phyloP scores from a whole-genome alignment of 2,113 vertebrate genomes.

The Aphyosemion australe region DNA sequence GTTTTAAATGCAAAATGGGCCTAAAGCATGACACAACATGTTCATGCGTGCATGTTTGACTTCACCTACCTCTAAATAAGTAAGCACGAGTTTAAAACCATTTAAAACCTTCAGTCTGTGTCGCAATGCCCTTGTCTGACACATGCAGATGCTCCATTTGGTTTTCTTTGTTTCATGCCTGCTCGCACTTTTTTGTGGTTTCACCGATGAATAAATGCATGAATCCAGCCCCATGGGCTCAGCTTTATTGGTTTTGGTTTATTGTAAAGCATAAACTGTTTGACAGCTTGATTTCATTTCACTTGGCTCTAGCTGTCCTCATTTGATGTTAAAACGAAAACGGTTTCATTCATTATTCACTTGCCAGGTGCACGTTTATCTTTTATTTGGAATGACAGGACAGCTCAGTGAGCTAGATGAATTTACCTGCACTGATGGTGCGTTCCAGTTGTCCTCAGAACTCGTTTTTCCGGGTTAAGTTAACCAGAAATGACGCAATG shows the following conservation, averaged over 20 bases:
- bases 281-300: slow-evolving; percentile 51
- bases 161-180: slow-evolving; percentile 14
- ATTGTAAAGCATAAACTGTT: slow-evolving; percentile 52
- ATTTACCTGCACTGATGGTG: background rate
- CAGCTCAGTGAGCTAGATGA: background rate
- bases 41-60: slow-evolving; percentile 24
- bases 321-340: slow-evolving; percentile 47
- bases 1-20: slow-evolving; percentile 39
- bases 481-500: no score
- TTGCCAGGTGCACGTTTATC: slow-evolving; percentile 1
- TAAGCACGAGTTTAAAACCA: slow-evolving; percentile 2
- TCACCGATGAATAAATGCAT: slow-evolving; percentile 55
- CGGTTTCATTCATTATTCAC: slow-evolving; percentile 27
- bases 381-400: slow-evolving; percentile 7
- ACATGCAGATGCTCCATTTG: slow-evolving; percentile 6
- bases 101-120: slow-evolving; percentile 11
- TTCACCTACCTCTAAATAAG: slow-evolving; percentile 12
- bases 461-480: no score
- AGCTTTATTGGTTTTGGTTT: slow-evolving; percentile 54
- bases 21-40: slow-evolving; percentile 4
- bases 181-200: slow-evolving; percentile 34
- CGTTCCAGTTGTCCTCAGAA: no score
- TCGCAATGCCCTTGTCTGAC: slow-evolving; percentile 8
- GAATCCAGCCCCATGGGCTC: slow-evolving; percentile 23
- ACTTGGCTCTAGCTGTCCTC: slow-evolving; percentile 6